phyloP scores from a whole-genome alignment of 2,797 vertebrate genomes.

The Pantherophis alleghaniensis region DNA sequence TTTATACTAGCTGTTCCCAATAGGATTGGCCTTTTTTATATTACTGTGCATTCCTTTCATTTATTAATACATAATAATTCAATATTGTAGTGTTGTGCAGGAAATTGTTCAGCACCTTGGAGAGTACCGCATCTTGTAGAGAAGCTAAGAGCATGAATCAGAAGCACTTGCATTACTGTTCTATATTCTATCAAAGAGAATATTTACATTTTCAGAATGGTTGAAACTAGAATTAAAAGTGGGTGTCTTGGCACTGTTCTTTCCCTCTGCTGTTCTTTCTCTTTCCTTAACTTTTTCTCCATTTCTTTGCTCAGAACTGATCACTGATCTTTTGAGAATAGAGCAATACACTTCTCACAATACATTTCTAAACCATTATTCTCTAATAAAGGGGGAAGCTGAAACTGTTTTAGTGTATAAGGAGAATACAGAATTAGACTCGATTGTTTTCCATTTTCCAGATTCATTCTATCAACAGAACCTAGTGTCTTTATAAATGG shows the following conservation, averaged over 20 bases:
- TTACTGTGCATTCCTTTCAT: constrained; percentile 21
- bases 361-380: neutral
- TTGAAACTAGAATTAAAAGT: neutral
- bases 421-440: neutral
- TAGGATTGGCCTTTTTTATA: constrained; percentile 32
- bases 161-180: neutral
- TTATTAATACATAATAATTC: constrained; percentile 44
- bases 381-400: neutral
- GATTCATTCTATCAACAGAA: neutral
- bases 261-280: neutral
- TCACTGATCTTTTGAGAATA: neutral
- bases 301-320: neutral
- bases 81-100: constrained; percentile 20
- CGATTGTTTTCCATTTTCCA: neutral
- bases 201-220: neutral
- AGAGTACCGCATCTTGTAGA: constrained; percentile 30
- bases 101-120: constrained; percentile 50
- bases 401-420: neutral
- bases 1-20: constrained; percentile 46
- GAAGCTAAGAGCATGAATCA: neutral
- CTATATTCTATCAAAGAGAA: neutral
- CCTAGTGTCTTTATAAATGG: neutral
- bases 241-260: too few species aligned
- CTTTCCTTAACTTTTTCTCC: neutral
- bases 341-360: neutral